Percentiles rank a stretch among this genome's conserved stretches.
These are phyloP conservation scores for Cephalopholis sonnerati DNA, from an alignment of 2,113 vertebrate species.

Conservation along the genomic window DNA sequence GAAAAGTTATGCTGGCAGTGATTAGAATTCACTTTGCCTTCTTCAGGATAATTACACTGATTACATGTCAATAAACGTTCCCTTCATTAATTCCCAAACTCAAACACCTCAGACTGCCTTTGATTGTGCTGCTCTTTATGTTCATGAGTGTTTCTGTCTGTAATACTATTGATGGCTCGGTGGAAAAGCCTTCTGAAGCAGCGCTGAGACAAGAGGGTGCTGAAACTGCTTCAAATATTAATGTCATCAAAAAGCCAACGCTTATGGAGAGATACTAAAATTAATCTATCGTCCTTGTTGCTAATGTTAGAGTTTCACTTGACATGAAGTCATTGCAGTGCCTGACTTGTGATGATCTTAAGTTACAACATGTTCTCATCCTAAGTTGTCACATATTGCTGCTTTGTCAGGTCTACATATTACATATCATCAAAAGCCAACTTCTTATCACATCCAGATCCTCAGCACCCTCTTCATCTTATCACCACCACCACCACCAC, in stretches of 20 bases:
- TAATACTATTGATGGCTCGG: background rate
- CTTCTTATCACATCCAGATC: no score
- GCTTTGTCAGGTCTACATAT: no score
- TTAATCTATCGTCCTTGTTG: background rate
- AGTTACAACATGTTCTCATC: no score
- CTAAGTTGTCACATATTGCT: no score
- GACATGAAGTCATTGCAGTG: background rate
- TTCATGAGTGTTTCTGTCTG: constrained; percentile 2
- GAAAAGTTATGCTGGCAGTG: constrained; percentile 52
- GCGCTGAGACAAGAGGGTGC: constrained; percentile 8
- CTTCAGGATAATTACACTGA: constrained; percentile 62
- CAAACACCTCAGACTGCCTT: constrained; percentile 10
- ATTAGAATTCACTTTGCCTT: constrained; percentile 56
- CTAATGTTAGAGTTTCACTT: background rate
- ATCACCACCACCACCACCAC: no score
- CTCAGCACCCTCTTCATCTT: no score
- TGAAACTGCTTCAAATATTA: background rate
- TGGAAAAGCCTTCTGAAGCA: constrained; percentile 26
- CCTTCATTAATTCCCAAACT: constrained; percentile 50
- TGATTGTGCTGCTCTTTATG: constrained; percentile 39
- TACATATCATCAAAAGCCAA: no score
- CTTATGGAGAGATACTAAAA: no score
- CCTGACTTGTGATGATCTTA: background rate
- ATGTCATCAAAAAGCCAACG: background rate
- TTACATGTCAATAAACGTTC: constrained; percentile 66